Conservation (phyloP, 1,140 invertebrate genomes). For the Trichoplusia ni region DNA sequence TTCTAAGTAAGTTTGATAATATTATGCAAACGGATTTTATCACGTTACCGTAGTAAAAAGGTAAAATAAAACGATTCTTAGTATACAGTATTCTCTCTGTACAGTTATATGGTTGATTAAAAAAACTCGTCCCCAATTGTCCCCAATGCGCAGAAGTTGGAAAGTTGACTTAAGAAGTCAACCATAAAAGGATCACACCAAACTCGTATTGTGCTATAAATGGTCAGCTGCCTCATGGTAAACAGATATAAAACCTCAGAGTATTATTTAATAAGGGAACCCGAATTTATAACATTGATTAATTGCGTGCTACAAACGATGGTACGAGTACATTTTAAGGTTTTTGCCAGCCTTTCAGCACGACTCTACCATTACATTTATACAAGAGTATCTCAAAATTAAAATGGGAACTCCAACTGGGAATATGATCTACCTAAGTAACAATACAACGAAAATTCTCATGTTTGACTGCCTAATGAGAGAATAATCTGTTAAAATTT, state of each 20-base stretch:
- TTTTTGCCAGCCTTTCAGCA: too few relatives aligned
- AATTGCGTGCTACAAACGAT: too few relatives aligned
- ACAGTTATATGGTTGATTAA: constrained; percentile 31
- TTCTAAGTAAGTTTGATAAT: too few relatives aligned
- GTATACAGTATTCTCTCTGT: too few relatives aligned
- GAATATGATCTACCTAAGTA: too few relatives aligned
- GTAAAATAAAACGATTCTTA: neutral
- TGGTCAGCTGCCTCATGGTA: neutral
- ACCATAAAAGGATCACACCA: constrained; percentile 45
- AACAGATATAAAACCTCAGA: constrained; percentile 2
- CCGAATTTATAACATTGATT: neutral
- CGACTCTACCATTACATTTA: too few relatives aligned
- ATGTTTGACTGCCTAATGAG: too few relatives aligned
- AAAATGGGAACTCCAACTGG: too few relatives aligned
- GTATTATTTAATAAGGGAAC: neutral
- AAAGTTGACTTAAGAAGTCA: constrained; percentile 42
- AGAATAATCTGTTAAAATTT: neutral
- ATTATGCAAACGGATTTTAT: neutral
- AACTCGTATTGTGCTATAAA: constrained; percentile 29
- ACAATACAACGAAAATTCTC: too few relatives aligned
- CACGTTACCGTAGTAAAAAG: neutral
- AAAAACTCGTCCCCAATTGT: constrained; percentile 38
- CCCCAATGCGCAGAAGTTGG: constrained; percentile 41
- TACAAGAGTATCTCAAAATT: too few relatives aligned
- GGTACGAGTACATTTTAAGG: too few relatives aligned